Percentiles rank a stretch among this genome's conserved stretches.
Evolutionary conservation across 2,113 vertebrate genomes (phyloP).

Genomic region (Axis porcinus): DNA sequence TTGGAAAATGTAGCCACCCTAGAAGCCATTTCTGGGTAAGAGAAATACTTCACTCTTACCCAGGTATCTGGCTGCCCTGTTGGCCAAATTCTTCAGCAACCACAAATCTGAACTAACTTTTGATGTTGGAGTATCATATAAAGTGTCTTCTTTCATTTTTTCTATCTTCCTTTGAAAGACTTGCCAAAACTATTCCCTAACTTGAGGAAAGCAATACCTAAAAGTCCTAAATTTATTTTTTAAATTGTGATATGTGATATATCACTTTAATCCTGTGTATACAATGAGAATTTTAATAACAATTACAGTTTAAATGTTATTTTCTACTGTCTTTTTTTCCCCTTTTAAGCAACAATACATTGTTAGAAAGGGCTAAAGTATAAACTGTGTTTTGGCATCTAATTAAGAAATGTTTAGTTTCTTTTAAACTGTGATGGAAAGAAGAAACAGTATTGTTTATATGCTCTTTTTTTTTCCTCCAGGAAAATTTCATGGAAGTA

Average conservation of each 20-base stretch:
- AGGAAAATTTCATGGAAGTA: slow-evolving; percentile 98
- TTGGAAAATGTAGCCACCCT: background rate
- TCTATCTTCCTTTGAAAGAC: background rate
- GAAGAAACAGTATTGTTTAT: slow-evolving; percentile 52
- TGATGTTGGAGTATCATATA: background rate
- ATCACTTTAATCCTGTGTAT: background rate
- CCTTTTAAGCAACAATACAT: background rate
- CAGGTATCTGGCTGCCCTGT: background rate
- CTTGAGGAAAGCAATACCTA: background rate
- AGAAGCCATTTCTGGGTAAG: background rate
- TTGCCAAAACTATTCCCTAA: background rate
- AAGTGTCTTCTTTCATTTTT: slow-evolving; percentile 10
- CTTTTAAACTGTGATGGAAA: background rate
- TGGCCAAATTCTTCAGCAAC: background rate
- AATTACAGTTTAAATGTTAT: background rate
- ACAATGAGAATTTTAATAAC: background rate
- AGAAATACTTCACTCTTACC: background rate
- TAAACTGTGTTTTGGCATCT: background rate
- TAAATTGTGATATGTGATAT: background rate
- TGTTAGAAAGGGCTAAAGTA: background rate
- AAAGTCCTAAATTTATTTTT: background rate
- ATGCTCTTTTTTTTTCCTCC: slow-evolving; percentile 45
- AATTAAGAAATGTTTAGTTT: background rate
- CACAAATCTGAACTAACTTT: background rate
- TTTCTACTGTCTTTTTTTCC: background rate